These are phyloP conservation scores for Drosophila simulans DNA, from an alignment of 1,140 invertebrate genomes.

Conservation along the genomic window DNA sequence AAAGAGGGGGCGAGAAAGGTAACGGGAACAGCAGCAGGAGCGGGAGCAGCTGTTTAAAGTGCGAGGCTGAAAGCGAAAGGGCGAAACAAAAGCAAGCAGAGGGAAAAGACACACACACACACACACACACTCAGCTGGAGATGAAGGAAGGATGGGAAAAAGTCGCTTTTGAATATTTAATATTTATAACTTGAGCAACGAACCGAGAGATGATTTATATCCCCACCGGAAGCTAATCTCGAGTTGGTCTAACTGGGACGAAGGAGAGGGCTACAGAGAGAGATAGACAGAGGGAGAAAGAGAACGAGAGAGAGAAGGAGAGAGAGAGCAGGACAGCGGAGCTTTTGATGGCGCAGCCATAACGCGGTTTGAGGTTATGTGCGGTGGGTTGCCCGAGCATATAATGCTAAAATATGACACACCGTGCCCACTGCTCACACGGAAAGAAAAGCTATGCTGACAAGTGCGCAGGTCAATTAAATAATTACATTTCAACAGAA, in stretches of 20 bases:
- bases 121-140: constrained; percentile 12
- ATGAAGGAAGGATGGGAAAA: constrained; percentile 36
- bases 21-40: constrained; percentile 1
- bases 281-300: not conserved
- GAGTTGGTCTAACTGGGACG: constrained; percentile 68
- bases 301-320: not conserved
- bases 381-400: constrained; percentile 44
- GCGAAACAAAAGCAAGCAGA: constrained; percentile 57
- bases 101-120: constrained; percentile 8
- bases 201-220: constrained; percentile 81
- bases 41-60: constrained; percentile 73
- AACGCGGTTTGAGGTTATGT: constrained; percentile 64
- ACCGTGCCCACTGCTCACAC: constrained; percentile 23
- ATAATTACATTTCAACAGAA: not conserved
- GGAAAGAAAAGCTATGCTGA: not conserved
- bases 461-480: not conserved
- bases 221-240: constrained; percentile 80
- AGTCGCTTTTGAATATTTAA: constrained; percentile 79
- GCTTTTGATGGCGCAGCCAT: constrained; percentile 58
- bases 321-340: constrained; percentile 20
- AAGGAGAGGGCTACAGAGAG: constrained; percentile 1
- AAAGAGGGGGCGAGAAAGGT: not conserved
- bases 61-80: constrained; percentile 74
- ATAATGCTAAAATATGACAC: constrained; percentile 53
- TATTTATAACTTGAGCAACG: constrained; percentile 82